Conservation (phyloP, 2,888 invertebrate species). For the Mechanitis mazaeus region DNA sequence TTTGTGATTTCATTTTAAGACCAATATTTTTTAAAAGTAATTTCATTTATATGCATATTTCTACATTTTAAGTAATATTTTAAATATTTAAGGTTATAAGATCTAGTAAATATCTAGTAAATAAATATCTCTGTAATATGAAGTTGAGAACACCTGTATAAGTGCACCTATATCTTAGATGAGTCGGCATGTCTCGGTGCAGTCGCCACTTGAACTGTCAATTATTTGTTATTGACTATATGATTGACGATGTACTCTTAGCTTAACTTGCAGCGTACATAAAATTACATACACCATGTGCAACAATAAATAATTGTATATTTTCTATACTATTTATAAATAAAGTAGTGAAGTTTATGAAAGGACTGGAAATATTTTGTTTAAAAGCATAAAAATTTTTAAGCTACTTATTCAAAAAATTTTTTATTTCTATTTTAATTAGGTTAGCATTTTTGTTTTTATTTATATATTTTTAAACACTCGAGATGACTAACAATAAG, state of each 20-base stretch:
- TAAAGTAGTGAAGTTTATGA: too few species aligned
- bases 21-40: too few species aligned
- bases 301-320: not conserved
- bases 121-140: not conserved
- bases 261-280: not conserved
- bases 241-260: conserved; percentile 60
- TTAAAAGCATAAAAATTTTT: too few species aligned
- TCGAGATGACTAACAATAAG: too few species aligned
- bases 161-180: conserved; percentile 53
- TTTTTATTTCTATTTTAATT: too few species aligned
- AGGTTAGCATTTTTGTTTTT: not conserved
- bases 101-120: conserved; percentile 20
- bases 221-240: conserved; percentile 67
- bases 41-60: too few species aligned
- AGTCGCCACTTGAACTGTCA: conserved; percentile 73
- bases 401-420: too few species aligned
- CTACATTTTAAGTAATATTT: too few species aligned
- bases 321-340: not conserved
- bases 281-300: not conserved
- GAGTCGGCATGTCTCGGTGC: conserved; percentile 67
- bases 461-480: not conserved
- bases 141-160: conserved; percentile 41
- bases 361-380: too few species aligned
- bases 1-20: too few species aligned
- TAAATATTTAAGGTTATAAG: too few species aligned